A percentile compares a stretch with the other conserved stretches of the same genome.
These are phyloP conservation scores for Drosophila insularis DNA, from an alignment of 1,140 invertebrate species.

Conservation along the genomic window DNA sequence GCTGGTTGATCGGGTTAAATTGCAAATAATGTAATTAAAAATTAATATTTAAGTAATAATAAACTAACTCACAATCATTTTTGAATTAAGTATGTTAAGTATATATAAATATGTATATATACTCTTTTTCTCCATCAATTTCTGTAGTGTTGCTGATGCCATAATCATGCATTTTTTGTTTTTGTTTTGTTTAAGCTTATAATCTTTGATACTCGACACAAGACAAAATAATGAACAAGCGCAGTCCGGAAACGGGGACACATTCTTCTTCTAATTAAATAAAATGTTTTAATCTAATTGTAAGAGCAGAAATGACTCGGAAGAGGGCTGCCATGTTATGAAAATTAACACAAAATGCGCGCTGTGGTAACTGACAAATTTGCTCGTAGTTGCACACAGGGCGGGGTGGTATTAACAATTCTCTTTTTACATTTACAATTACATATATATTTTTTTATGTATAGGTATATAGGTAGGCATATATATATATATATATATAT, in stretches of 20 bases:
- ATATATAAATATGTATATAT: conserved; percentile 55
- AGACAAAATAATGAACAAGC: conserved; percentile 53
- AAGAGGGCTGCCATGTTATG: conserved; percentile 38
- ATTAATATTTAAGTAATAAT: conserved; percentile 81
- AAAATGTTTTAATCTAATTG: conserved; percentile 46
- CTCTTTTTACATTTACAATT: conserved; percentile 56
- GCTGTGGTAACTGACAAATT: conserved; percentile 23
- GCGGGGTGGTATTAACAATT: conserved; percentile 46
- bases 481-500: conserved; percentile 22
- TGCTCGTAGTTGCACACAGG: conserved; percentile 24
- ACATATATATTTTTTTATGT: conserved; percentile 20
- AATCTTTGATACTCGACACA: conserved; percentile 53
- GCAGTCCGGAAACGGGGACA: conserved; percentile 23
- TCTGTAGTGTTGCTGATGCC: conserved; percentile 20
- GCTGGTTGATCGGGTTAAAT: conserved; percentile 74
- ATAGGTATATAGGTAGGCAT: conserved; percentile 19
- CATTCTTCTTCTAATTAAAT: conserved; percentile 45
- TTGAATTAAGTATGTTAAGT: conserved; percentile 73
- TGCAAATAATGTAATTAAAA: conserved; percentile 79
- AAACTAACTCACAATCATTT: conserved; percentile 81
- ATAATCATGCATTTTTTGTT: conserved; percentile 1
- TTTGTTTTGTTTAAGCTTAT: conserved; percentile 28
- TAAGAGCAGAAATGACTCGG: conserved; percentile 58
- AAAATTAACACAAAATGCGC: conserved; percentile 57
- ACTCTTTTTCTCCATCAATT: conserved; percentile 11